Base-by-base conservation (phyloP, 1,140 invertebrate genomes). In the Acromyrmex echinatior region DNA sequence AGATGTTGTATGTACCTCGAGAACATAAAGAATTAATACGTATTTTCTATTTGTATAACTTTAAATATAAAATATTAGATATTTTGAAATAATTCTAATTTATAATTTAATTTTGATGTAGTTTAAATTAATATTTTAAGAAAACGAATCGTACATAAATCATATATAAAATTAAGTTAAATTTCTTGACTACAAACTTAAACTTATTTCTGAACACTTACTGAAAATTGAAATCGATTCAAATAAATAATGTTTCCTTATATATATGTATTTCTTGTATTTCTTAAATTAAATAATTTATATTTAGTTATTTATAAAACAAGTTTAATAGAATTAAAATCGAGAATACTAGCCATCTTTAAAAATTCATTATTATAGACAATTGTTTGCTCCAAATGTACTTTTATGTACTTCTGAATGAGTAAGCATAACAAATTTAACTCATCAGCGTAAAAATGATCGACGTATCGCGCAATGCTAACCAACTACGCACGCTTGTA, bases 381-480 rank as follows among this genome's bases (percentile, higher is more conserved):
- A 21, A 35, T 45, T 53, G 28, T 28, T 53, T 35, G 9, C 2
- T 66, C 18, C 12, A 7, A 74, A 0, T 74, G 16, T 39, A 14
- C 14, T 18, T 82, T 12, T 21, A 73, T 14, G n/a, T 14, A 16
- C 12, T 45, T 71, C 14, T 25, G 18, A 45, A 35, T 62, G 39
- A 76, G 2, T 51, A 51, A 81, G 51, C 21, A 21, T 35, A 51
- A 84, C 5, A 60, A 51, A 49, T 62, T 60, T 82, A 25, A 84
- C 21, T 62, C 35, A 82, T 74, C 56, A 18, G 56, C 35, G 21
- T 2, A 74, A 74, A 84, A 84, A 49, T 45, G 35, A 84, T 74
- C 25, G 39, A 51, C 63, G 4, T 63, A 21, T 62, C 51, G 39
- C n/a, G 51, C 25, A n/a, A 60, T 16, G 21, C 35, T 74, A 35